Conservation (phyloP, 2,888 invertebrate species). For the Dioctria rufipes region DNA sequence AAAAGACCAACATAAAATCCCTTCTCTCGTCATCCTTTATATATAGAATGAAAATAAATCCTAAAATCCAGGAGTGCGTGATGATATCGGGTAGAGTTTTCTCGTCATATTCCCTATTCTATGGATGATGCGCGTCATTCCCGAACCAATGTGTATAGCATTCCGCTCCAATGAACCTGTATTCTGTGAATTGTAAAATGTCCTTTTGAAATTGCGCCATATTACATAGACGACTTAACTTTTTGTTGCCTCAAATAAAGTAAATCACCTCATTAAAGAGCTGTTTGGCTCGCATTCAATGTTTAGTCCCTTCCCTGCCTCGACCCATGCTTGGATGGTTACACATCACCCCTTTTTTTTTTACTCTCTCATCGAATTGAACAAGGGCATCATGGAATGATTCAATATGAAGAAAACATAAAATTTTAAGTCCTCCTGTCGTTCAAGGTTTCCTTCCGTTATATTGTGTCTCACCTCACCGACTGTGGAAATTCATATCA, state of each 20-base stretch:
- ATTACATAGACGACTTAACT: constrained; percentile 56
- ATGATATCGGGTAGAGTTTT: constrained; percentile 41
- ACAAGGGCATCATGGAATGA: background rate
- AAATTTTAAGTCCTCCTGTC: constrained; percentile 8
- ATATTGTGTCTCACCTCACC: too few relatives aligned
- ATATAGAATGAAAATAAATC: constrained; percentile 16
- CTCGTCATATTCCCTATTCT: constrained; percentile 10
- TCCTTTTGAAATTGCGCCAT: constrained; percentile 51
- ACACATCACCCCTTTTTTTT: constrained; percentile 16
- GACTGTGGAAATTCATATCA: constrained; percentile 1
- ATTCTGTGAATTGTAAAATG: constrained; percentile 55
- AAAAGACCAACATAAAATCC: constrained; percentile 50
- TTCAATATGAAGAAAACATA: constrained; percentile 8
- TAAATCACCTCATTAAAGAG: constrained; percentile 56
- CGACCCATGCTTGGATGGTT: background rate
- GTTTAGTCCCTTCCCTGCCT: background rate
- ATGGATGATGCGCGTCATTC: background rate
- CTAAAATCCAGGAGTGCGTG: constrained; percentile 42
- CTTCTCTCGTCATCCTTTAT: background rate
- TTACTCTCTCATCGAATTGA: background rate
- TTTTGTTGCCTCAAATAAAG: constrained; percentile 56
- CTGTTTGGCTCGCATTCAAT: constrained; percentile 44
- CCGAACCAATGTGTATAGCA: background rate
- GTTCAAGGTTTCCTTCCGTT: too few relatives aligned
- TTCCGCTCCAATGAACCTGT: constrained; percentile 32